These are phyloP conservation scores for Saguinus imperator DNA, from an alignment of 2,113 vertebrate genomes.

Conservation along the genomic window DNA sequence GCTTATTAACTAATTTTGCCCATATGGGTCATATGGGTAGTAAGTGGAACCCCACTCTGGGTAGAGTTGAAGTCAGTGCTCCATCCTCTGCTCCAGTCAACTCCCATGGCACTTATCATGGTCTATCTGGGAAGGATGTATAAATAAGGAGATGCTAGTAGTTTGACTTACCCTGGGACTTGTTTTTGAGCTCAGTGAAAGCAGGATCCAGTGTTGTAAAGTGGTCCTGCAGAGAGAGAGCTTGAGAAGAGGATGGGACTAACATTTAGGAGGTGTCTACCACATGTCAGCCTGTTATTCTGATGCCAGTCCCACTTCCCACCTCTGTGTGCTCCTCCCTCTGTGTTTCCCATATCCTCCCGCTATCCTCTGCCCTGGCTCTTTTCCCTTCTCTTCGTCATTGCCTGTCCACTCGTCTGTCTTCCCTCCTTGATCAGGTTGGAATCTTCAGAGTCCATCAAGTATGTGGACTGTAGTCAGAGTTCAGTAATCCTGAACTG, in stretches of 20 bases:
- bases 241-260: neutral
- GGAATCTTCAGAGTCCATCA: neutral
- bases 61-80: neutral
- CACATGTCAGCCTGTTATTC: neutral
- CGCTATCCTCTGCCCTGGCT: too few relatives aligned
- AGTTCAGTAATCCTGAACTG: neutral
- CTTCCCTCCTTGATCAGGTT: neutral
- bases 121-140: neutral
- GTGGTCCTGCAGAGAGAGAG: neutral
- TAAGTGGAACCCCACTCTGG: neutral
- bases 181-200: constrained; percentile 6
- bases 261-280: neutral
- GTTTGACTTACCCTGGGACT: neutral
- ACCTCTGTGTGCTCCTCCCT: neutral
- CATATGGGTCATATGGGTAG: neutral
- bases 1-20: neutral
- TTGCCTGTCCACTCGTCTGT: neutral
- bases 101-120: neutral
- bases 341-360: neutral
- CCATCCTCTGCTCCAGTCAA: neutral
- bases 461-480: neutral
- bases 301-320: neutral
- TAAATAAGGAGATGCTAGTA: neutral
- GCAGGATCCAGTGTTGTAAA: neutral
- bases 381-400: neutral